phyloP scores from a whole-genome alignment of 2,888 invertebrate species.

The Hirtodrosophila confusa region DNA sequence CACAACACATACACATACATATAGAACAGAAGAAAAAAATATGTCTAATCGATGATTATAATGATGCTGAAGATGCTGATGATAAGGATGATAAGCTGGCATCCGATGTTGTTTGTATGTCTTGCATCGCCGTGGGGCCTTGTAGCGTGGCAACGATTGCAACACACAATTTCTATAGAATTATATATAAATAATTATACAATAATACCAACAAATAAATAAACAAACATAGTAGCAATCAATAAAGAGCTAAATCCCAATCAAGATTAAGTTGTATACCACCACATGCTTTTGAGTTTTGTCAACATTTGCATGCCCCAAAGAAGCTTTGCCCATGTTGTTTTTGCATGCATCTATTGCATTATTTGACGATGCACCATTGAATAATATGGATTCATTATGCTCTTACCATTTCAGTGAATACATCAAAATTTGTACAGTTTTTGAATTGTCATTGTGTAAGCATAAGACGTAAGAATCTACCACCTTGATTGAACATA shows the following conservation, averaged over 20 bases:
- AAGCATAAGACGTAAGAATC: slow-evolving; percentile 60
- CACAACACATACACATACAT: slow-evolving; percentile 16
- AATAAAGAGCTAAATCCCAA: slow-evolving; percentile 58
- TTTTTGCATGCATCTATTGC: slow-evolving; percentile 56
- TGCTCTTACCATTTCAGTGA: slow-evolving; percentile 77
- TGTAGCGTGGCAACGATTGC: slow-evolving; percentile 28
- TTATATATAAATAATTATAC: slow-evolving; percentile 35
- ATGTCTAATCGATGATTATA: slow-evolving; percentile 38
- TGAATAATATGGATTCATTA: slow-evolving; percentile 54
- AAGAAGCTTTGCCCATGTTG: slow-evolving; percentile 10
- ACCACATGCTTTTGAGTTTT: slow-evolving; percentile 21
- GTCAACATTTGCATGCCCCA: slow-evolving; percentile 32
- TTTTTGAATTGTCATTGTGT: slow-evolving; percentile 64
- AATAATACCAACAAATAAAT: slow-evolving; percentile 41
- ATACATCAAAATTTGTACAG: slow-evolving; percentile 64
- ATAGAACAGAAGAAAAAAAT: slow-evolving; percentile 19
- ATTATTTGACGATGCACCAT: slow-evolving; percentile 5
- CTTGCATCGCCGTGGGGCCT: slow-evolving; percentile 16
- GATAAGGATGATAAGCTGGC: slow-evolving; percentile 28
- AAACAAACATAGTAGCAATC: slow-evolving; percentile 38
- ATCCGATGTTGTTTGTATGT: slow-evolving; percentile 30
- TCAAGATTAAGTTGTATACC: slow-evolving; percentile 16
- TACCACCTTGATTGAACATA: slow-evolving; percentile 60
- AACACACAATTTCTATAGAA: slow-evolving; percentile 50
- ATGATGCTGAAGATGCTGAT: slow-evolving; percentile 41